Conservation (phyloP, 2,113 vertebrate genomes). For the Geococcyx californianus region DNA sequence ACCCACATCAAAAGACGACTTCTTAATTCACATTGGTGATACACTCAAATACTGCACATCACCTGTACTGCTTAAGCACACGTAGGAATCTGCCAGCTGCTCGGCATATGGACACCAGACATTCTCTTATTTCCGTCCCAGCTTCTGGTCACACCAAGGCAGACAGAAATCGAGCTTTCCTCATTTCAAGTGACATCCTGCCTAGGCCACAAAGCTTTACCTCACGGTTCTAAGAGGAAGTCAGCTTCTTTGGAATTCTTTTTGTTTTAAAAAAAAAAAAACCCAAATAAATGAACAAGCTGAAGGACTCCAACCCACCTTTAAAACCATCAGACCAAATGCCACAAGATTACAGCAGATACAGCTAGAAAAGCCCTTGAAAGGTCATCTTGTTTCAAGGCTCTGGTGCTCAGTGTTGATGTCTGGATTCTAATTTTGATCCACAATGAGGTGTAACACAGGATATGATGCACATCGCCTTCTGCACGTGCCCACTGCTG, state of each 20-base stretch:
- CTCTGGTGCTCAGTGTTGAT: not conserved
- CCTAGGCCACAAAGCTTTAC: not conserved
- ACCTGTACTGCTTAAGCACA: not conserved
- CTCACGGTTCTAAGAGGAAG: not conserved
- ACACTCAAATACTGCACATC: not conserved
- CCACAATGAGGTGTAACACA: not conserved
- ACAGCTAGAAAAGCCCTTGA: not conserved
- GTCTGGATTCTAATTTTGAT: not conserved
- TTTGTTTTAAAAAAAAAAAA: not conserved
- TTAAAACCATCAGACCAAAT: not conserved
- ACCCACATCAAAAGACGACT: not conserved
- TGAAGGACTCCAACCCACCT: not conserved
- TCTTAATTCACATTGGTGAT: not conserved
- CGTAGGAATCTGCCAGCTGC: not conserved
- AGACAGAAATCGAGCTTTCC: not conserved
- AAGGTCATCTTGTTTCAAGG: not conserved
- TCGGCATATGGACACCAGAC: not conserved
- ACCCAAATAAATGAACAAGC: no score
- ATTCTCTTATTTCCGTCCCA: not conserved
- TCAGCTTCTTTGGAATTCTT: not conserved
- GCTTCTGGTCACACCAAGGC: not conserved
- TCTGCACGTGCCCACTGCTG: not conserved
- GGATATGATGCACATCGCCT: not conserved
- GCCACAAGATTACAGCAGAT: not conserved
- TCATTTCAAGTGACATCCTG: not conserved